These are phyloP conservation scores for Solea senegalensis DNA, from an alignment of 2,113 vertebrate genomes.

Conservation along the genomic window DNA sequence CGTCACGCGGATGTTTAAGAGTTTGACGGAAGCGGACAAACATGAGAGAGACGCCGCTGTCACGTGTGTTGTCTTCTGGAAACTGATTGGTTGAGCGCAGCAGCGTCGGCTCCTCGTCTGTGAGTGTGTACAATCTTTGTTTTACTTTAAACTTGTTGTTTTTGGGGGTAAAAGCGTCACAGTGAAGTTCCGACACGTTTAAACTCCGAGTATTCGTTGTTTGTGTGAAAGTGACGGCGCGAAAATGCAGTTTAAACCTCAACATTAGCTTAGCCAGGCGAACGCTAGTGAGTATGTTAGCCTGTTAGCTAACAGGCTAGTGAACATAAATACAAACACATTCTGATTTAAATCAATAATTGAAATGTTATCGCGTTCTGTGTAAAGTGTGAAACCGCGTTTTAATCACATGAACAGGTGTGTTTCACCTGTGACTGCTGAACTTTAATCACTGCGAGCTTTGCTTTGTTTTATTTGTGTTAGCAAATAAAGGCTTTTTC, in stretches of 20 bases:
- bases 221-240: not conserved
- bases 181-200: not conserved
- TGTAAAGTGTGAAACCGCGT: not conserved
- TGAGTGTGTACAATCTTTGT: slow-evolving; percentile 68
- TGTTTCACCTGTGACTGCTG: no score
- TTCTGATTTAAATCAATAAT: not conserved
- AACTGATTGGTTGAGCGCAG: slow-evolving; percentile 62
- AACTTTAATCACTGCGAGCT: not conserved
- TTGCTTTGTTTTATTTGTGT: slow-evolving; percentile 18
- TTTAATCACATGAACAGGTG: no score
- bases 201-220: accelerated
- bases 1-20: no score
- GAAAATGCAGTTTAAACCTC: not conserved
- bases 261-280: slow-evolving; percentile 29
- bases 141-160: slow-evolving; percentile 22
- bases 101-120: slow-evolving; percentile 53
- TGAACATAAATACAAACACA: not conserved
- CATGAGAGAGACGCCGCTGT: slow-evolving; percentile 37
- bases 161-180: not conserved
- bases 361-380: not conserved
- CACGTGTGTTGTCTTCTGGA: slow-evolving; percentile 41
- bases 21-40: not conserved
- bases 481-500: slow-evolving; percentile 35
- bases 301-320: slow-evolving; percentile 43
- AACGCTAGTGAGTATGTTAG: slow-evolving; percentile 57